These are phyloP conservation scores for Lycorma delicatula DNA, from an alignment of 1,140 invertebrate species.

Conservation along the genomic window DNA sequence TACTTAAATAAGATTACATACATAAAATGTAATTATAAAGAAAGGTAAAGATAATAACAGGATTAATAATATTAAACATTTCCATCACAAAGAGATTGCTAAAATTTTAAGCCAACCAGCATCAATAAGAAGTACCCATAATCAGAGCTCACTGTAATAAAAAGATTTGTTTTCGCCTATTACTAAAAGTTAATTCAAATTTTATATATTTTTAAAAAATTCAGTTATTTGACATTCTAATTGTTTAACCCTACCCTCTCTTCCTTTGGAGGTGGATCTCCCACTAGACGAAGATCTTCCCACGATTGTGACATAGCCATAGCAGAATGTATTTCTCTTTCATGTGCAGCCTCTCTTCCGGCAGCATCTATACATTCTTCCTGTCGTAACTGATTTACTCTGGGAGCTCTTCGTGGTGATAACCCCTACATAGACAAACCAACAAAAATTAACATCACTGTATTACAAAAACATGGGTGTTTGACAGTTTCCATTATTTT, in stretches of 20 bases:
- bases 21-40: too few relatives aligned
- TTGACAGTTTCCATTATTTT: too few relatives aligned
- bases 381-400: conserved; percentile 75
- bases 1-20: too few relatives aligned
- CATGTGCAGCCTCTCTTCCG: conserved; percentile 76
- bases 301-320: conserved; percentile 87
- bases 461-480: too few relatives aligned
- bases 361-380: conserved; percentile 79
- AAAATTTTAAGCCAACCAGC: background rate
- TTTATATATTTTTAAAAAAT: too few relatives aligned
- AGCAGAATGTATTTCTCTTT: conserved; percentile 74
- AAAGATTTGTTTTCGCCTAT: background rate
- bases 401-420: conserved; percentile 58
- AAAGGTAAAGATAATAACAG: too few relatives aligned
- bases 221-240: too few relatives aligned
- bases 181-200: background rate
- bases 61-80: too few relatives aligned
- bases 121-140: background rate
- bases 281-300: conserved; percentile 73
- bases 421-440: conserved; percentile 12
- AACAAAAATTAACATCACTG: too few relatives aligned
- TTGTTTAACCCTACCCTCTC: too few relatives aligned
- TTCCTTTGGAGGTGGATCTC: conserved; percentile 45
- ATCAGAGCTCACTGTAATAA: background rate
- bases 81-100: background rate